Base-by-base conservation (phyloP, 2,113 vertebrate genomes). In the Amphiprion percula region DNA sequence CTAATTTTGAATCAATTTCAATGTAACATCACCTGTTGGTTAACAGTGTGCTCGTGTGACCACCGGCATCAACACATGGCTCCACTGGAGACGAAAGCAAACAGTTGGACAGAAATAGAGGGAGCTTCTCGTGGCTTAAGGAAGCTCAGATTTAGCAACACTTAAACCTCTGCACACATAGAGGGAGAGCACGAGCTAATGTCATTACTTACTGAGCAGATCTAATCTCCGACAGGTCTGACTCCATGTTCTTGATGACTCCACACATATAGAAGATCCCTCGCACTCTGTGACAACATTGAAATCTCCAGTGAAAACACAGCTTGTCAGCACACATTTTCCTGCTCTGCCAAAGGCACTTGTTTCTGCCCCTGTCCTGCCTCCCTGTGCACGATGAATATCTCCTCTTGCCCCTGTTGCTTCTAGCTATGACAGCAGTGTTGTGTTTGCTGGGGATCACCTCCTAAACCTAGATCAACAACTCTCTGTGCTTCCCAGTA, bases 131-230 rank as follows among this genome's bases (percentile, higher is more conserved):
- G 46, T 19, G 17, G 69, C 55, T 78, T 71, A 62, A 70, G 21
- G 63, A 69, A 33, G 58, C 28, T 81, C 68, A 74, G 72, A 67
- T 84, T 88, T 70, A 60, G 68, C 53, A 61, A 74, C 52, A 65
- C 33, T 74, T 82, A 84, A 73, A 77, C 14, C 78, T 61, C 24
- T 54, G 46, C 53, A 49, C 47, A 69, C 23, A 58, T 41, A n/a
- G 16, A 10, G 26, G 44, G 17, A 23, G 28, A 62, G 61, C n/a
- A 56, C 1, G n/a, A 61, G 67, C 77, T 87, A 87, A 92, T 81
- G 80, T 52, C 56, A 87, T 86, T 87, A 87, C 50, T 76, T 52
- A 74, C 73, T 71, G 66, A 84, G 74, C 71, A 69, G 67, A 77
- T 75, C 59, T 78, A 84, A 87, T 83, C 84, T 83, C 33, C 58